A percentile compares a stretch with the other conserved stretches of the same genome.
Conservation (phyloP, 2,888 invertebrate genomes). For the Hetaerina titia region DNA sequence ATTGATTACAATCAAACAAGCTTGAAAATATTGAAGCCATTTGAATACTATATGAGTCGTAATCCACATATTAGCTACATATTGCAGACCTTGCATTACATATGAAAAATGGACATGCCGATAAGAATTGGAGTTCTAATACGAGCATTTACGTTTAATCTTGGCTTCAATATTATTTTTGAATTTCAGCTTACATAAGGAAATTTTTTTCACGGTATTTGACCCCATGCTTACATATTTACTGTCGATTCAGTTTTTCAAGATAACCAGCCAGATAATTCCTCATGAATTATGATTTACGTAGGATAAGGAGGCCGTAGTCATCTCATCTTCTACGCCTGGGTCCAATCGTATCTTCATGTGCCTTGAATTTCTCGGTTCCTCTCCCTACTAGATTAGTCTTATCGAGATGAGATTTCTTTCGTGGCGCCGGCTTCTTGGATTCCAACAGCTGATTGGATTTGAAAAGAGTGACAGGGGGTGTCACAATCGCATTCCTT, state of each 20-base stretch:
- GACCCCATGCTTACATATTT: no score
- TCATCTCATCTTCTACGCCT: neutral
- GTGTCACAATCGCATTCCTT: neutral
- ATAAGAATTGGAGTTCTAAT: no score
- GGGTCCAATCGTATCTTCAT: neutral
- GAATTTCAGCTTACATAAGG: no score
- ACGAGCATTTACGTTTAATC: no score
- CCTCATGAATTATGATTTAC: neutral
- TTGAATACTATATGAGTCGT: neutral
- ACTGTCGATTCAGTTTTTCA: no score
- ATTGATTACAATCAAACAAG: neutral
- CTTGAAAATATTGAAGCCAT: neutral
- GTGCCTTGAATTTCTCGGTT: neutral
- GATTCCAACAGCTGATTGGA: neutral
- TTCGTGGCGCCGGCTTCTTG: neutral
- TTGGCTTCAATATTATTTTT: no score
- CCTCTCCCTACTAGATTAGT: neutral
- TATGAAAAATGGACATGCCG: no score
- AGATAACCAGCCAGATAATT: neutral
- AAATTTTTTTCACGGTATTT: no score
- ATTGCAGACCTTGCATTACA: no score
- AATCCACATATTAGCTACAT: no score
- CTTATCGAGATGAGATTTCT: neutral
- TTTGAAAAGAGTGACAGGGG: neutral
- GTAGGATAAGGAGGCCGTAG: neutral